Evolutionary conservation across 2,797 vertebrate genomes (phyloP).

Genomic region (Scolopax bukidnonensis): DNA sequence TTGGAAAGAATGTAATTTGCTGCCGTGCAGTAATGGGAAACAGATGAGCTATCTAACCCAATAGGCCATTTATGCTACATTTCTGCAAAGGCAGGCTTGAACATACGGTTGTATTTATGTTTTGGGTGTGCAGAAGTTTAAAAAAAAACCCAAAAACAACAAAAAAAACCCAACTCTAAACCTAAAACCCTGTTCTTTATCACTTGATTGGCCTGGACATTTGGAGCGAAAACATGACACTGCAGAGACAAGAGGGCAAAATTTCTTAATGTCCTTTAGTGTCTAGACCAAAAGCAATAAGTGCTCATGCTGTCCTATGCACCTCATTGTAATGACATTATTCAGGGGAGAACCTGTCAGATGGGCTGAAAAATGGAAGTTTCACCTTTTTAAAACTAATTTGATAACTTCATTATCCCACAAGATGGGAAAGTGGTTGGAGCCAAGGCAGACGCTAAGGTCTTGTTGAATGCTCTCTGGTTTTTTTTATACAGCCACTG

Average conservation of each 20-base stretch:
- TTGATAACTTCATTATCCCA: conserved; percentile 57
- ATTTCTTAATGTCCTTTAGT: conserved; percentile 32
- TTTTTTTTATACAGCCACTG: conserved; percentile 7
- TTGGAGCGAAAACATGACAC: conserved; percentile 43
- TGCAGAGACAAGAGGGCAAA: background rate
- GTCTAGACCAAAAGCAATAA: conserved; percentile 68
- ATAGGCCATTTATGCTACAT: conserved; percentile 23
- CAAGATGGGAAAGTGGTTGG: conserved; percentile 25
- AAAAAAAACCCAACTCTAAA: background rate
- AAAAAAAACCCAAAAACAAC: background rate
- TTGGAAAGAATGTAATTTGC: conserved; percentile 17
- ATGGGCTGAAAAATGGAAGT: conserved; percentile 49
- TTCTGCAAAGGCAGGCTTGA: conserved; percentile 32
- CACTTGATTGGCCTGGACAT: conserved; percentile 34
- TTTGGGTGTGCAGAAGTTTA: background rate
- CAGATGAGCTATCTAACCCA: conserved; percentile 61
- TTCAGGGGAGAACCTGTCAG: conserved; percentile 50
- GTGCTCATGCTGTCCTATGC: background rate
- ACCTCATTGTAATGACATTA: conserved; percentile 57
- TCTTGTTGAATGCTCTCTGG: conserved; percentile 32
- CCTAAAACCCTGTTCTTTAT: background rate
- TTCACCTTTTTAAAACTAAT: conserved; percentile 66
- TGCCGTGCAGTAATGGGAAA: conserved; percentile 56
- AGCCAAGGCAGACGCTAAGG: conserved; percentile 42
- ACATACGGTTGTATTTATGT: conserved; percentile 41